Evolutionary conservation across 2,113 vertebrate species (phyloP), one percentile per base, ranked within the genome.

Genomic region (Bubo blakistoni): DNA sequence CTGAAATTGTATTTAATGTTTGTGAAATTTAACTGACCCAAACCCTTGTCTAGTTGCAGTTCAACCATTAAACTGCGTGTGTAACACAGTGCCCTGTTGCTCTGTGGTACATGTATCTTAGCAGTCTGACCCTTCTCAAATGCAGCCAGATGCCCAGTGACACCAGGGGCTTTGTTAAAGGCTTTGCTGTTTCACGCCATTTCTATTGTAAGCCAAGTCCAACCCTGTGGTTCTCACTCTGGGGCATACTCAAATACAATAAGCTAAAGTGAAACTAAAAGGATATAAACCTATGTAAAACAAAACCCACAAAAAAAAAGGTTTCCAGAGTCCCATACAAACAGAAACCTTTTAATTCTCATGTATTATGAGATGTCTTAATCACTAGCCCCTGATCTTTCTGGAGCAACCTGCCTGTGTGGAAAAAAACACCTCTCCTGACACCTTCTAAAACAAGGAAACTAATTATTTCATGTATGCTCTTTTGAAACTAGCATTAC

Each of bases 231-330:
- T 27, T 95, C 73, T 78, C 82, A 24, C 52, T 55, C 49, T 52
- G 52, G 61, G 55, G 7, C 38, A 67, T 24, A 30, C 8, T 38
- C 81, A 81, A 69, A 84, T 52, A 51, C 55, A 80, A 47, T 32
- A 63, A 49, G 42, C 47, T 92, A 40, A 92, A 93, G 21, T 55
- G 40, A 94, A 96, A 96, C 51, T 76, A n/a, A 74, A 94, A 84
- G 16, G 5, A 8, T 71, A 55, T 13, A 76, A 92, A 67, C 0
- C 57, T 42, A 25, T 11, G 24, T 46, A 51, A 81, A 86, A 58
- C 6, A 38, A 91, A 90, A 69, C 10, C 34, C 34, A 52, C 11
- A 25, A 30, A 51, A 32, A 22, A 17, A n/a, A 66, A 5, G 0
- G 3, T 42, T 90, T 89, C 74, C n/a, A 51, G 6, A 40, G 29